Percentiles rank a stretch among this genome's conserved stretches.
Evolutionary conservation across 2,888 invertebrate genomes (phyloP).

Genomic region (Cyrtodaria siliqua): DNA sequence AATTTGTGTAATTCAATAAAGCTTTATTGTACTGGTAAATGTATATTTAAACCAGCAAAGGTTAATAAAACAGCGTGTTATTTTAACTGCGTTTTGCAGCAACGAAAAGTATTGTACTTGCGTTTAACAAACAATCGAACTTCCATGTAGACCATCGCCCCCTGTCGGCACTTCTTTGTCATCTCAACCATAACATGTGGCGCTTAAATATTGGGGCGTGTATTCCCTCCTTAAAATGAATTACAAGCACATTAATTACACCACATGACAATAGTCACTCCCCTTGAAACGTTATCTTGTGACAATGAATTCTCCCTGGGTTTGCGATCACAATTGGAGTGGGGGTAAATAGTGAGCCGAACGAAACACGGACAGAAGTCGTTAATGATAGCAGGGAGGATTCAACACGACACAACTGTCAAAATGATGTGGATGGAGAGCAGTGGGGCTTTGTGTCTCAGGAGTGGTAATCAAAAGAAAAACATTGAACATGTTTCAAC

Average conservation of each 20-base stretch:
- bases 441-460: not conserved
- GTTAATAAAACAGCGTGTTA: too few species aligned
- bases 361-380: slow-evolving; percentile 35
- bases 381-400: slow-evolving; percentile 41
- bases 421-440: slow-evolving; percentile 49
- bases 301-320: slow-evolving; percentile 48
- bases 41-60: too few species aligned
- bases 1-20: too few species aligned
- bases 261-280: slow-evolving; percentile 36
- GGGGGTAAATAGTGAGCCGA: slow-evolving; percentile 44
- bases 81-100: not conserved
- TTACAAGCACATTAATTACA: slow-evolving; percentile 64
- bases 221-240: slow-evolving; percentile 56
- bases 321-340: slow-evolving; percentile 48
- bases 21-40: too few species aligned
- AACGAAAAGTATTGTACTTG: not conserved
- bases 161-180: slow-evolving; percentile 28
- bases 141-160: slow-evolving; percentile 37
- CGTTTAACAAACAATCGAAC: slow-evolving; percentile 24
- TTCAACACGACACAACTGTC: slow-evolving; percentile 55
- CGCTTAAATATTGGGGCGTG: slow-evolving; percentile 57
- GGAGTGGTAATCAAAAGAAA: too few species aligned
- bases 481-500: too few species aligned
- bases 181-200: slow-evolving; percentile 56
- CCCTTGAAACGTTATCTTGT: slow-evolving; percentile 38